A percentile compares a stretch with the other conserved stretches of the same genome.
These are phyloP conservation scores for Parazoanthus swiftii DNA, from an alignment of 92 coral and sea anemone species.

Conservation along the genomic window DNA sequence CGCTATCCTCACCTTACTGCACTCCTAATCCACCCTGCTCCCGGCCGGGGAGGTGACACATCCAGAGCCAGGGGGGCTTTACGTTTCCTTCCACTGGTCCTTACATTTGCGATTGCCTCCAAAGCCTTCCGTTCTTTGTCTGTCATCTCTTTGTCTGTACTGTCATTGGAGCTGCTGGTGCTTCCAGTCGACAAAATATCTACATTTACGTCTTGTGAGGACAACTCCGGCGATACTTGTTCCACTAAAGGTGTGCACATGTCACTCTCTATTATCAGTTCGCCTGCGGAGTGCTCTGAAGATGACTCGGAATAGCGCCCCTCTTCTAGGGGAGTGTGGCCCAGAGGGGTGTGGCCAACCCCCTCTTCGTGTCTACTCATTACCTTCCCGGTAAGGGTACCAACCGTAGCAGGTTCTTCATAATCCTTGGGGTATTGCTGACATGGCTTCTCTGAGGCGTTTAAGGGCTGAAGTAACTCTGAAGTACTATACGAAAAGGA, in stretches of 20 bases:
- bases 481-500: conserved; percentile 26
- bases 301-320: conserved; percentile 16
- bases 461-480: conserved; percentile 14
- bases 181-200: conserved; percentile 57
- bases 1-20: conserved; percentile 74
- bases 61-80: conserved; percentile 90
- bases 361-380: neutral
- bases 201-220: conserved; percentile 44
- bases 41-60: conserved; percentile 78
- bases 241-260: conserved; percentile 27
- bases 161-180: conserved; percentile 53
- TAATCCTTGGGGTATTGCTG: neutral
- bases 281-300: conserved; percentile 15
- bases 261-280: conserved; percentile 30
- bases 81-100: conserved; percentile 96
- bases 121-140: conserved; percentile 77
- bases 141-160: conserved; percentile 59
- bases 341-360: neutral
- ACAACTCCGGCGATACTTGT: conserved; percentile 2
- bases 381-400: neutral
- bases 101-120: conserved; percentile 84
- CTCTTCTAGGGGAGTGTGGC: conserved; percentile 17
- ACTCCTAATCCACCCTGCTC: conserved; percentile 94
- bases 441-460: neutral
- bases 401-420: neutral